Evolutionary conservation across 2,113 vertebrate species (phyloP), one percentile per base, ranked within the genome.

Genomic region (Labeo rohita): DNA sequence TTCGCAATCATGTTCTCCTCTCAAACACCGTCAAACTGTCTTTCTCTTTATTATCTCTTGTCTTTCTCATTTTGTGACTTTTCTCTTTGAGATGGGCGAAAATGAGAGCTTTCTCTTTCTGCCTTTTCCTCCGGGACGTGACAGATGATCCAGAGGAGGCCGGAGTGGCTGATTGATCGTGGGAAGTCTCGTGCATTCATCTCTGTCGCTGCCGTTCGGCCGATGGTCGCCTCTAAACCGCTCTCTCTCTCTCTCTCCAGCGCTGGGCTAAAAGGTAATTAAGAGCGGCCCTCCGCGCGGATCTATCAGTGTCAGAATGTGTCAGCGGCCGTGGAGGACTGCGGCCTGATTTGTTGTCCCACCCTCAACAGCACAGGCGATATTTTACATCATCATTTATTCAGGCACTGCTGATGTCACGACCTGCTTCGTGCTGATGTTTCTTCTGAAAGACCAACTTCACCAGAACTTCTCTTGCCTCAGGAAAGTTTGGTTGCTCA

Each of bases 101-200:
- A 34, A 39, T 36, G 23, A 13, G 47, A 34, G 68, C 82, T 91
- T 39, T 87, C 86, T 87, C 23, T 45, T 23, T 65, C 39, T 43
- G 36, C 56, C 84, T 84, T 23, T 68, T 74, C 56, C 84, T 43
- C 11, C 10, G 83, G 76, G 80, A 85, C 72, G 83, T 89, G 92
- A 93, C 91, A 92, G 90, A 93, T 92, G 92, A 93, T 93, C 92
- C 91, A 54, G 88, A 88, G 90, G 87, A 88, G 76, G 84, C 89
- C 85, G 6, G 52, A 89, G 85, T 74, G 82, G 36, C 90, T 89
- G 92, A 94, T 93, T 92, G 93, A 94, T 95, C 90, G 89, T 63
- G 74, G 52, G 85, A 90, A 87, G 90, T 80, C 68, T 80, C 66
- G 85, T 85, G 91, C 91, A 93, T 94, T 91, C 83, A 91, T 94